Conservation (phyloP, 1,140 invertebrate genomes). For the Trachymyrmex cornetzi region DNA sequence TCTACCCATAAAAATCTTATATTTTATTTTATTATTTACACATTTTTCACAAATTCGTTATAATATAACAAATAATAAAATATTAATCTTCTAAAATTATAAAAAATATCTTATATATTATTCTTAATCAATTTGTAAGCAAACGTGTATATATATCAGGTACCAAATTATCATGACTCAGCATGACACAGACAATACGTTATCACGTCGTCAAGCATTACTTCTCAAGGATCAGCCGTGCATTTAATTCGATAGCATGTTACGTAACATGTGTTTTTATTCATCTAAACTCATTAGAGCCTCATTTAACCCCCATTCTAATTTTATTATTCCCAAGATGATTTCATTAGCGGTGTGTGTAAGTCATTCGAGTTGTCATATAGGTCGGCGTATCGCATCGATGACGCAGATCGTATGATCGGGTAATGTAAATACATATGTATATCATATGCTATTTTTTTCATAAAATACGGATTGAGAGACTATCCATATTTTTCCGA, state of each 20-base stretch:
- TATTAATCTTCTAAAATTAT: background rate
- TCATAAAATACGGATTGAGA: conserved; percentile 6
- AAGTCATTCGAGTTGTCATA: conserved; percentile 4
- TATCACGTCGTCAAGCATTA: conserved; percentile 48
- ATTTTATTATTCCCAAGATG: conserved; percentile 46
- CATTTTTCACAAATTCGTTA: no score
- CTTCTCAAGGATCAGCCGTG: conserved; percentile 29
- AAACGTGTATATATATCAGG: no score
- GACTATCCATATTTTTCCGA: conserved; percentile 53
- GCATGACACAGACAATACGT: conserved; percentile 63
- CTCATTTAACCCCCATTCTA: conserved; percentile 13
- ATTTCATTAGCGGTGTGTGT: conserved; percentile 21
- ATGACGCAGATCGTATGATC: conserved; percentile 55
- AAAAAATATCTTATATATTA: background rate
- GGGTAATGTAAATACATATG: conserved; percentile 42
- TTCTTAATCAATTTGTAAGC: background rate
- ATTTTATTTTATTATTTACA: background rate
- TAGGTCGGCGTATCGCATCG: conserved; percentile 6
- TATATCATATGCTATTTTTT: conserved; percentile 30
- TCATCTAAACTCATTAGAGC: conserved; percentile 16
- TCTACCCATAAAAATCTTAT: background rate
- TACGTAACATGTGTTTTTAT: conserved; percentile 60
- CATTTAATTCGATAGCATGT: conserved; percentile 19
- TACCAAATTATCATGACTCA: conserved; percentile 69
- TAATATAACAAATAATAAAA: no score